Percentiles rank a stretch among this genome's conserved stretches.
phyloP scores from a whole-genome alignment of 2,113 vertebrate genomes.

The Platichthys flesus region DNA sequence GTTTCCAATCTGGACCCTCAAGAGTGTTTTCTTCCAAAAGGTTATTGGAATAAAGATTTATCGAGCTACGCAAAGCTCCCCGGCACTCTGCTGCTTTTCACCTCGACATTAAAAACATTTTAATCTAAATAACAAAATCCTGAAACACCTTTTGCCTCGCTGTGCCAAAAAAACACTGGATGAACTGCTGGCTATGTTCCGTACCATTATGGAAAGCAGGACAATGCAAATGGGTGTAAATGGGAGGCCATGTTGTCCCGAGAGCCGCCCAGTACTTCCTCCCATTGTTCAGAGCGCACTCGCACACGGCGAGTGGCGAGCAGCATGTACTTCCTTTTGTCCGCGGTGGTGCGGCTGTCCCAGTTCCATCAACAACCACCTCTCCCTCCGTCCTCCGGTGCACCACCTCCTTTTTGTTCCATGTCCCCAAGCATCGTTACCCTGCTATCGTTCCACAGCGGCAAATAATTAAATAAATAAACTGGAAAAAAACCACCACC shows the following conservation, averaged over 20 bases:
- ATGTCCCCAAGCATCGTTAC: conserved; percentile 54
- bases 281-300: conserved; percentile 8
- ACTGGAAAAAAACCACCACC: conserved; percentile 13
- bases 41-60: background rate
- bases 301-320: conserved; percentile 11
- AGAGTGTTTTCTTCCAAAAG: background rate
- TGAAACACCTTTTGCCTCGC: background rate
- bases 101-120: background rate
- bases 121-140: background rate
- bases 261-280: background rate
- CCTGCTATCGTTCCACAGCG: conserved; percentile 23
- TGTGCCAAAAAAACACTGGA: background rate
- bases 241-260: conserved; percentile 1
- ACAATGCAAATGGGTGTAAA: conserved; percentile 15
- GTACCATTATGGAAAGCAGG: conserved; percentile 25
- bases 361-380: conserved; percentile 44
- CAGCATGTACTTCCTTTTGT: conserved; percentile 35
- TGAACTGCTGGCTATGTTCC: background rate
- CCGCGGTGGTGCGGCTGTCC: conserved; percentile 11
- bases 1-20: background rate
- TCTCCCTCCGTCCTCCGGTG: conserved; percentile 15
- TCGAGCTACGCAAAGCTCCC: background rate
- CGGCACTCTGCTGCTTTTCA: background rate
- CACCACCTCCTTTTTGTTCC: conserved; percentile 31
- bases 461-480: conserved; percentile 36